Percentiles rank a stretch among this genome's conserved stretches.
These are phyloP conservation scores for Mirounga angustirostris DNA, from an alignment of 2,113 vertebrate genomes.

Conservation along the genomic window DNA sequence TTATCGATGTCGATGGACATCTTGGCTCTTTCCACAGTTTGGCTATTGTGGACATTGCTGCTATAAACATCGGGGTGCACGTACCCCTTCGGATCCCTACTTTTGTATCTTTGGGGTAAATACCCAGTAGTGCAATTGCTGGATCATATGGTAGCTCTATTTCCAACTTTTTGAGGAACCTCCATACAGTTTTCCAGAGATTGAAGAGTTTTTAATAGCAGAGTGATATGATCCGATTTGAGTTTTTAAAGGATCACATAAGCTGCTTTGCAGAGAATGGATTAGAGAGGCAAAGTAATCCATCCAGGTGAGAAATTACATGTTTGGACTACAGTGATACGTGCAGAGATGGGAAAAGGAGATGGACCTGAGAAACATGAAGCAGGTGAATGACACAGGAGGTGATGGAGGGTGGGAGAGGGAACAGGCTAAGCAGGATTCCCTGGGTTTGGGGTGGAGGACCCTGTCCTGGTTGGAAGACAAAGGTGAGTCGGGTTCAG, in stretches of 20 bases:
- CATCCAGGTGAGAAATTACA: neutral
- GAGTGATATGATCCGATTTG: neutral
- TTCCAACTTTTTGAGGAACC: too few relatives aligned
- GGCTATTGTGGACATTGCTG: too few relatives aligned
- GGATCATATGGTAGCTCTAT: too few relatives aligned
- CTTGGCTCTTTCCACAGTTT: too few relatives aligned
- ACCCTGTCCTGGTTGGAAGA: neutral
- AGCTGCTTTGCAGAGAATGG: neutral
- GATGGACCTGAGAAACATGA: neutral
- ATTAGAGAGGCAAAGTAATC: neutral
- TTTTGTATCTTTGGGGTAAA: too few relatives aligned
- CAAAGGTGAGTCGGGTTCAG: neutral
- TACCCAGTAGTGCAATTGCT: too few relatives aligned
- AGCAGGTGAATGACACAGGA: neutral
- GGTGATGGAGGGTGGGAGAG: neutral
- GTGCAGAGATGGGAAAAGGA: neutral
- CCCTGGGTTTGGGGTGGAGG: fast-evolving
- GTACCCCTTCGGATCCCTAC: too few relatives aligned
- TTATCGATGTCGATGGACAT: too few relatives aligned
- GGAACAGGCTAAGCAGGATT: neutral
- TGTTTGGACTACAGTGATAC: neutral
- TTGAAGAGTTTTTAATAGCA: neutral
- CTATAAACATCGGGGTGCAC: too few relatives aligned
- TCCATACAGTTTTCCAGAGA: neutral
- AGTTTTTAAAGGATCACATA: neutral